phyloP scores from a whole-genome alignment of 2,113 vertebrate species.

The Tichodroma muraria region DNA sequence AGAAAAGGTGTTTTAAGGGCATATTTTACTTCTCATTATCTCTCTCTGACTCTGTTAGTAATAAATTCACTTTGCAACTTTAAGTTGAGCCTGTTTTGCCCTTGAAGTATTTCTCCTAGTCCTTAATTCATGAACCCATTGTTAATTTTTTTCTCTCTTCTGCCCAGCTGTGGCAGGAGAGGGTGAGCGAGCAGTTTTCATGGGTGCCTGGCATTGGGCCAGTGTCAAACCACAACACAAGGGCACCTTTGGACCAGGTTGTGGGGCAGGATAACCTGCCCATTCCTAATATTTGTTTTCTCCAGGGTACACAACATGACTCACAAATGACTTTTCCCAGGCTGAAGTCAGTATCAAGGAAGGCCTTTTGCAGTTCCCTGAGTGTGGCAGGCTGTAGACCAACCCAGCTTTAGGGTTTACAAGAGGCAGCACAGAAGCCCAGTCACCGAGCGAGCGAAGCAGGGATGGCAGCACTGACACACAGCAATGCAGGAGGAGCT shows the following conservation, averaged over 20 bases:
- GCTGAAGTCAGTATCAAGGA: neutral
- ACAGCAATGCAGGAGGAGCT: neutral
- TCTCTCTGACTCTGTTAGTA: neutral
- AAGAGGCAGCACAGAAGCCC: neutral
- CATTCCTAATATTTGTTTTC: neutral
- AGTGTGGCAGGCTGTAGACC: neutral
- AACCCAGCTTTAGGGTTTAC: neutral
- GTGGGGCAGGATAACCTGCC: neutral
- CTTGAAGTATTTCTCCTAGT: neutral
- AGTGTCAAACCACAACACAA: neutral
- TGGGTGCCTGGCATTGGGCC: neutral
- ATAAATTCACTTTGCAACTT: neutral
- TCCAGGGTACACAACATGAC: neutral
- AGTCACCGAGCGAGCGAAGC: neutral
- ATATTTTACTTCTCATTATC: neutral
- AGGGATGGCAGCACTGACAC: neutral
- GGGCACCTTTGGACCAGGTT: neutral
- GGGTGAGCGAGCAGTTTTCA: accelerated
- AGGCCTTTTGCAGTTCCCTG: neutral
- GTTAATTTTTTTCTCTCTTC: neutral
- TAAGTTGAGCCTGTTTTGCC: neutral
- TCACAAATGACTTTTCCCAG: accelerated
- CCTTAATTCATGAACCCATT: neutral
- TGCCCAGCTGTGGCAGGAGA: neutral
- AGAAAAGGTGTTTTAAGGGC: neutral